Conservation (phyloP, 2,113 vertebrate genomes). For the Pteronura brasiliensis region DNA sequence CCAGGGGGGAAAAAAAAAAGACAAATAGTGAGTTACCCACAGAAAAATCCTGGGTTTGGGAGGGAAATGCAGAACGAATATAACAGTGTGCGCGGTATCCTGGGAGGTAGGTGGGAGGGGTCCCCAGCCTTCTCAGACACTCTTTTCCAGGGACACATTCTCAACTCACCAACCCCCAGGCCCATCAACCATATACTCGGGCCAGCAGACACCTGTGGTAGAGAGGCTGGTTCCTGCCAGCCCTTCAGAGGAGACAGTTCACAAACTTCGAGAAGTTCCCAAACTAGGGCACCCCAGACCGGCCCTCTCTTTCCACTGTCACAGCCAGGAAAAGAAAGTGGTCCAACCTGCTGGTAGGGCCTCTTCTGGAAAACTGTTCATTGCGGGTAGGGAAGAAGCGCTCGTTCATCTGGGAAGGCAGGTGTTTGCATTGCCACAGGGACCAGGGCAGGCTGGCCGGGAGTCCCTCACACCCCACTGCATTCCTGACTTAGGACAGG, state of each 20-base stretch:
- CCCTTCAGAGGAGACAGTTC: background rate
- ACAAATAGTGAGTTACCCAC: background rate
- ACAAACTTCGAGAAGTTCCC: background rate
- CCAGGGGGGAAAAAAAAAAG: too few species aligned
- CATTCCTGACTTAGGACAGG: accelerated
- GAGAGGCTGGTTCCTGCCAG: background rate
- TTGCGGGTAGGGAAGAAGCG: accelerated
- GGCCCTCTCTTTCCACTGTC: background rate
- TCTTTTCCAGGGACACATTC: background rate
- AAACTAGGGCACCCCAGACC: accelerated
- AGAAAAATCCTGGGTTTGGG: background rate
- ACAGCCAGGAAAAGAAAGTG: background rate
- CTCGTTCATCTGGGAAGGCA: background rate
- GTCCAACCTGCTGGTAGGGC: accelerated
- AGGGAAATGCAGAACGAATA: background rate
- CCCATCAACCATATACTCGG: background rate
- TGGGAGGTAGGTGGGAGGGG: accelerated
- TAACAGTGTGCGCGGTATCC: accelerated
- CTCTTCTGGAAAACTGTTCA: accelerated
- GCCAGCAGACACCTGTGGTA: background rate
- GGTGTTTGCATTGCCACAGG: background rate
- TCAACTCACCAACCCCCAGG: background rate
- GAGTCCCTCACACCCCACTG: accelerated
- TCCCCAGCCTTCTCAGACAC: too few species aligned
- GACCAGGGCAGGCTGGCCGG: accelerated